These are phyloP conservation scores for Aphis gossypii DNA, from an alignment of 1,140 invertebrate genomes.

Conservation along the genomic window DNA sequence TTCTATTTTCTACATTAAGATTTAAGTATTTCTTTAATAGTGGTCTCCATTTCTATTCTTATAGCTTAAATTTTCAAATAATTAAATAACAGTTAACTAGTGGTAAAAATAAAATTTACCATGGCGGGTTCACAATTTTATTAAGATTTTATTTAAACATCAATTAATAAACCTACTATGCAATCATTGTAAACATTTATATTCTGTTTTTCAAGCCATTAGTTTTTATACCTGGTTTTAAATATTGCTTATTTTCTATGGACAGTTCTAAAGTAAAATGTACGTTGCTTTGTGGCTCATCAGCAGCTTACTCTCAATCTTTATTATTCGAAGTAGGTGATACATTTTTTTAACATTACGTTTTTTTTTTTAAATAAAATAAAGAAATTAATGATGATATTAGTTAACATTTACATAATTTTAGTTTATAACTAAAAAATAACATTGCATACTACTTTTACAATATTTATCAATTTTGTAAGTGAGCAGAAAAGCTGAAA, in stretches of 20 bases:
- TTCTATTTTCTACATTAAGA: too few relatives aligned
- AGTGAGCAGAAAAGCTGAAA: background rate
- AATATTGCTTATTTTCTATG: background rate
- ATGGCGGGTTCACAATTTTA: background rate
- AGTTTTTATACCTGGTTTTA: background rate
- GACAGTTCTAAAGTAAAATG: background rate
- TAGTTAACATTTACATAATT: background rate
- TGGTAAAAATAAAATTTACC: background rate
- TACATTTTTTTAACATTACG: background rate
- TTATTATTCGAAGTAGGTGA: conserved; percentile 44
- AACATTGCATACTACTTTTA: too few relatives aligned
- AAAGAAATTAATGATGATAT: background rate
- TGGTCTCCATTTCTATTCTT: too few relatives aligned
- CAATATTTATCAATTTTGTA: background rate
- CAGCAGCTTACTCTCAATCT: conserved; percentile 6
- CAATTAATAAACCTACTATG: background rate
- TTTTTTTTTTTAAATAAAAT: background rate
- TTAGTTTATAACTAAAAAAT: background rate
- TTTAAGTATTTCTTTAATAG: too few relatives aligned
- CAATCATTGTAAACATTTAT: background rate
- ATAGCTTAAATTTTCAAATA: too few relatives aligned
- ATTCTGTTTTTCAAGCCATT: background rate
- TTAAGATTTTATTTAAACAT: background rate
- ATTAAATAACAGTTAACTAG: too few relatives aligned
- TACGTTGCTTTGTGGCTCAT: conserved; percentile 31